Conservation (phyloP, 2,888 invertebrate species). For the Rhingia campestris region DNA sequence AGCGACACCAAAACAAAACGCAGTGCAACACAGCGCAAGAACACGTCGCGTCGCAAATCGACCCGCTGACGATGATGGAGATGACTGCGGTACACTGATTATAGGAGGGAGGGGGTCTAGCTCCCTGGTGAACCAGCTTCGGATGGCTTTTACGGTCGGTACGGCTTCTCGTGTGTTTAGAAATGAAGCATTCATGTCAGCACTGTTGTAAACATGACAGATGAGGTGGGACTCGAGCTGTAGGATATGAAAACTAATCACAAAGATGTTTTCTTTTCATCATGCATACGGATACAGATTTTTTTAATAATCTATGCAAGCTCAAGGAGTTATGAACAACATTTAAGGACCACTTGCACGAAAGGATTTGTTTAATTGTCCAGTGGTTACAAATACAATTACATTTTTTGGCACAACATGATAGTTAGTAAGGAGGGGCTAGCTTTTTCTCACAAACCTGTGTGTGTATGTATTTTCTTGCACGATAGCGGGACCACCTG, state of each 20-base stretch:
- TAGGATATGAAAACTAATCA: constrained; percentile 24
- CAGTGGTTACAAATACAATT: too few relatives aligned
- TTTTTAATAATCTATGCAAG: too few relatives aligned
- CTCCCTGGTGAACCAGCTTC: not conserved
- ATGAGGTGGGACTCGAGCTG: constrained; percentile 34
- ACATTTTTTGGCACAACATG: too few relatives aligned
- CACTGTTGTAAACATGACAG: constrained; percentile 56
- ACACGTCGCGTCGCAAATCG: not conserved
- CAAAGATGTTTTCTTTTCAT: too few relatives aligned
- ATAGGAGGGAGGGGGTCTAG: not conserved
- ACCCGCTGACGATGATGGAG: constrained; percentile 41
- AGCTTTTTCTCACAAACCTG: too few relatives aligned
- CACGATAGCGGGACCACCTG: too few relatives aligned
- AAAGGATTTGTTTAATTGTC: too few relatives aligned
- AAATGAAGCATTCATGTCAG: constrained; percentile 32
- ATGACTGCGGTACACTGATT: constrained; percentile 31
- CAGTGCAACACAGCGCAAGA: constrained; percentile 21
- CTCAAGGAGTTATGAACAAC: too few relatives aligned
- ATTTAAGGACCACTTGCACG: too few relatives aligned
- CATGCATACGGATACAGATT: too few relatives aligned
- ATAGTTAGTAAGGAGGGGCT: too few relatives aligned
- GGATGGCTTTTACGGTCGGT: not conserved
- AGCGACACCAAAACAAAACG: constrained; percentile 56
- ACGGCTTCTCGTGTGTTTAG: constrained; percentile 23
- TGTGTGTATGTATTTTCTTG: too few relatives aligned